These are phyloP conservation scores for Drosophila tripunctata DNA, from an alignment of 2,888 invertebrate species.

Conservation along the genomic window DNA sequence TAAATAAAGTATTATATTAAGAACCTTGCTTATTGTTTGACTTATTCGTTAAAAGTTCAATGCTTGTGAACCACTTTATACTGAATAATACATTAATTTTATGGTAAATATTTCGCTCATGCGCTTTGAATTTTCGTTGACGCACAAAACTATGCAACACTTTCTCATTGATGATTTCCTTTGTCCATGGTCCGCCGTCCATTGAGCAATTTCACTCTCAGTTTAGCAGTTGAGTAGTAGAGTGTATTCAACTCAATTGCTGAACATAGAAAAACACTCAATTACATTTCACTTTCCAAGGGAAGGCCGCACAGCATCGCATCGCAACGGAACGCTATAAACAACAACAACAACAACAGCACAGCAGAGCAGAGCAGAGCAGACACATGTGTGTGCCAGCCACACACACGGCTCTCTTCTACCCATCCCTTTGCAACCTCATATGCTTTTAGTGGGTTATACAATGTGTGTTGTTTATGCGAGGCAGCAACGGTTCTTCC, in stretches of 20 bases:
- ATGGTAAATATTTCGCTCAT: background rate
- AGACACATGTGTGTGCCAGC: conserved; percentile 41
- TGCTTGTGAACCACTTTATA: too few species aligned
- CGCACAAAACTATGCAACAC: conserved; percentile 69
- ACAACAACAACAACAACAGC: too few species aligned
- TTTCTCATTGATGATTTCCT: background rate
- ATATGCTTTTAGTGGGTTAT: conserved; percentile 36
- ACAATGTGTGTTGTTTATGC: conserved; percentile 63
- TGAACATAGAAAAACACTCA: conserved; percentile 61
- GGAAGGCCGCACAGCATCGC: conserved; percentile 57
- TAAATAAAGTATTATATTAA: too few species aligned
- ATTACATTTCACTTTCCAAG: conserved; percentile 77
- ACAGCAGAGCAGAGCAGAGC: too few species aligned
- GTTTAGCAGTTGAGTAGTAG: conserved; percentile 7
- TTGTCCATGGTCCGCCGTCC: background rate
- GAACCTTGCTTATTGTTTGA: too few species aligned
- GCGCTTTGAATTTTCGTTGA: conserved; percentile 27
- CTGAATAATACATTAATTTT: too few species aligned
- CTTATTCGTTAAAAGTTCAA: too few species aligned
- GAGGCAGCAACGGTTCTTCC: conserved; percentile 56
- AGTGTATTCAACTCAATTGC: conserved; percentile 50
- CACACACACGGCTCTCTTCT: background rate
- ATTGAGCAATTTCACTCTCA: conserved; percentile 27
- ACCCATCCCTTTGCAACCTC: conserved; percentile 5
- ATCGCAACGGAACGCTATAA: too few species aligned